Evolutionary conservation across 2,113 vertebrate genomes (phyloP).

Genomic region (Dendrocopos noguchii): DNA sequence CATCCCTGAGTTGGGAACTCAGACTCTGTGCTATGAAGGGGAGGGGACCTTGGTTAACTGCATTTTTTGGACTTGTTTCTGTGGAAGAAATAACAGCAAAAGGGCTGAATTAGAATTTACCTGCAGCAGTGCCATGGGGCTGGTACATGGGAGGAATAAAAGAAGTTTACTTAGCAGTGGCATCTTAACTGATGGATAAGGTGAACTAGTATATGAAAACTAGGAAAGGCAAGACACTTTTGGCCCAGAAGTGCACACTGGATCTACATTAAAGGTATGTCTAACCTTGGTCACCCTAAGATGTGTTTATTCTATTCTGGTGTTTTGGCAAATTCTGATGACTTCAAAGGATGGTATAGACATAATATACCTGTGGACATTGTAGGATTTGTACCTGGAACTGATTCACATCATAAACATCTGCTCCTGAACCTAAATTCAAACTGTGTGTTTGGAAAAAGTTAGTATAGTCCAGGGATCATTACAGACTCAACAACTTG

Average conservation of each 20-base stretch:
- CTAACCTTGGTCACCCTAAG: not conserved
- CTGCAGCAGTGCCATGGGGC: not conserved
- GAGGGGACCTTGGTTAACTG: rapidly evolving
- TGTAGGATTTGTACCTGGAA: not conserved
- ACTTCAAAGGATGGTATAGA: not conserved
- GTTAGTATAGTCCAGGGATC: not conserved
- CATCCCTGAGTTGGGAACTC: not conserved
- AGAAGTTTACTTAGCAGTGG: not conserved
- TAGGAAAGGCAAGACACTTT: not conserved
- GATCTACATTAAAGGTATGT: not conserved
- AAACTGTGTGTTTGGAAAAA: not conserved
- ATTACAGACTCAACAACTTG: not conserved
- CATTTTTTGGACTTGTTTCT: not conserved
- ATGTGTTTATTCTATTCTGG: not conserved
- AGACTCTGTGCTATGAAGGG: not conserved
- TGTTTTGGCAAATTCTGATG: not conserved
- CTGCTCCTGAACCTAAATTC: not conserved
- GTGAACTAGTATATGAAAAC: not conserved
- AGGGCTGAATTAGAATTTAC: not conserved
- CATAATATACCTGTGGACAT: rapidly evolving
- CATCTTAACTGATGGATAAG: not conserved
- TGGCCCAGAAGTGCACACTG: not conserved
- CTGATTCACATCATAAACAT: not conserved
- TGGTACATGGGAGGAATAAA: not conserved
- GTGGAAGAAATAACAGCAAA: not conserved